Percentiles rank a stretch among this genome's conserved stretches.
Evolutionary conservation across 2,113 vertebrate genomes (phyloP).

Genomic region (Scartelaos histophorus): DNA sequence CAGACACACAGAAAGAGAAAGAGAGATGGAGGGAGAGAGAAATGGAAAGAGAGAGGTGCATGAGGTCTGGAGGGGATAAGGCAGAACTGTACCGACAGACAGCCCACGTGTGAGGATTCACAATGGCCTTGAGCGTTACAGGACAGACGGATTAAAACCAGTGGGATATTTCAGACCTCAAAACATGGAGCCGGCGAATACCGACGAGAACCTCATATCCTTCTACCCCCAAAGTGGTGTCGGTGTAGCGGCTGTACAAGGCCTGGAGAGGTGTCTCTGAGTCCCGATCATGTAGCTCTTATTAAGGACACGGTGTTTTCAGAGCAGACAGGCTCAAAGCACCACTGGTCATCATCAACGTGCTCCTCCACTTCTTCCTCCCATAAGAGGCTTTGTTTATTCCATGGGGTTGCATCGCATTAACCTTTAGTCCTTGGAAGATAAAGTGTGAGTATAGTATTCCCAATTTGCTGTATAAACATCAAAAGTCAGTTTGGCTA

Average conservation of each 20-base stretch:
- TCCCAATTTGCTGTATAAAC: background rate
- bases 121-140: constrained; percentile 44
- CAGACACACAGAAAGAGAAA: constrained; percentile 4
- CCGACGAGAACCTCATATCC: constrained; percentile 25
- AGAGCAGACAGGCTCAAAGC: constrained; percentile 10
- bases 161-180: constrained; percentile 17
- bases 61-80: constrained; percentile 46
- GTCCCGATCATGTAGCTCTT: constrained; percentile 37
- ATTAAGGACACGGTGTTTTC: background rate
- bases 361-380: background rate
- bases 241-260: constrained; percentile 6
- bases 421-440: constrained; percentile 38
- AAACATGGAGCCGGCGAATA: constrained; percentile 43
- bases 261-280: constrained; percentile 17
- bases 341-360: background rate
- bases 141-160: constrained; percentile 21
- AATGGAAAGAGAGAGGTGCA: constrained; percentile 15
- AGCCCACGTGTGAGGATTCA: constrained; percentile 57
- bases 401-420: constrained; percentile 31
- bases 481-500: background rate
- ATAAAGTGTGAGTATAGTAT: background rate
- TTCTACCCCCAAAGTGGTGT: constrained; percentile 5
- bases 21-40: background rate
- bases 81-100: constrained; percentile 60
- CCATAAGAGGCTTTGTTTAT: constrained; percentile 37